Evolutionary conservation across 2,888 invertebrate genomes (phyloP).

Genomic region (Drosophila peninsularis): DNA sequence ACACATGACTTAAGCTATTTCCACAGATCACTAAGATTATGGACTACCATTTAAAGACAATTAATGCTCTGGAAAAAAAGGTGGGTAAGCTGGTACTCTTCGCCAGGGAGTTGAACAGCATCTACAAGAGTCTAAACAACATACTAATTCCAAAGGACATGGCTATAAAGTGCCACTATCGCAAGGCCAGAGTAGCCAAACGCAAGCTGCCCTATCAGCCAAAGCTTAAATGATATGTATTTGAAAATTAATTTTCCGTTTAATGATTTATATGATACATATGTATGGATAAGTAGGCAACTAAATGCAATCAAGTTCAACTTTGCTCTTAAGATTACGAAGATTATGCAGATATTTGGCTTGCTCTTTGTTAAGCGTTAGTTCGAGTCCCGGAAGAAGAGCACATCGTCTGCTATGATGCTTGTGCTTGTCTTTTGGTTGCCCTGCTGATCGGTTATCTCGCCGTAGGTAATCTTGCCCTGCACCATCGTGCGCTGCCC

Average conservation of each 20-base stretch:
- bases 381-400: slow-evolving; percentile 89
- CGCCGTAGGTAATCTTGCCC: slow-evolving; percentile 93
- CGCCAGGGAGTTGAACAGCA: not conserved
- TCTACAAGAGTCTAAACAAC: slow-evolving; percentile 9
- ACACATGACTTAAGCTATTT: not conserved
- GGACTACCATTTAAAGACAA: slow-evolving; percentile 29
- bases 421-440: slow-evolving; percentile 90
- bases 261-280: slow-evolving; percentile 40
- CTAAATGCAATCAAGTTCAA: slow-evolving; percentile 65
- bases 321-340: slow-evolving; percentile 62
- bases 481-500: slow-evolving; percentile 93
- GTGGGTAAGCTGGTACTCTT: slow-evolving; percentile 22
- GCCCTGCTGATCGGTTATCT: slow-evolving; percentile 92
- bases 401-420: slow-evolving; percentile 94
- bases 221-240: slow-evolving; percentile 5
- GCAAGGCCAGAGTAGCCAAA: slow-evolving; percentile 9
- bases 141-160: slow-evolving; percentile 6
- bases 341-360: slow-evolving; percentile 17
- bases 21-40: slow-evolving; percentile 46
- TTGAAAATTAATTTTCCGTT: slow-evolving; percentile 9
- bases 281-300: slow-evolving; percentile 19
- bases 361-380: slow-evolving; percentile 29
- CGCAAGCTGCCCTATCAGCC: not conserved
- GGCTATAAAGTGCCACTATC: slow-evolving; percentile 11
- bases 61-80: slow-evolving; percentile 40